phyloP scores from a whole-genome alignment of 2,797 vertebrate genomes.

The Sarcoramphus papa region DNA sequence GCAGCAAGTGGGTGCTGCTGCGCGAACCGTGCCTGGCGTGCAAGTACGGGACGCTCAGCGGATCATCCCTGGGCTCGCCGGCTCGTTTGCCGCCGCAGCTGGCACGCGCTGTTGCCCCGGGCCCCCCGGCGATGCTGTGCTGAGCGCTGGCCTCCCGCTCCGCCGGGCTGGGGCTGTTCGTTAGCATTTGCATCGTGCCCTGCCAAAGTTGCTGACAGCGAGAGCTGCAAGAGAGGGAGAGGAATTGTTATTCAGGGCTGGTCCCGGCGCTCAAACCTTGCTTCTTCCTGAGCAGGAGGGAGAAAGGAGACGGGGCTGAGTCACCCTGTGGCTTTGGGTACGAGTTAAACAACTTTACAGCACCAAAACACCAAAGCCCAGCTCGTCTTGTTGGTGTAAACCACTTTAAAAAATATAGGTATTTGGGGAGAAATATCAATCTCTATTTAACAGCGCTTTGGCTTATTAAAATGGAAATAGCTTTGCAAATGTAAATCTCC shows the following conservation, averaged over 20 bases:
- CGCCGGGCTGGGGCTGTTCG: fast-evolving
- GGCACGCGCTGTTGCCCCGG: neutral
- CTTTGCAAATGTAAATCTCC: conserved; percentile 56
- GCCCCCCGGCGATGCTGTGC: neutral
- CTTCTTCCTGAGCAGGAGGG: neutral
- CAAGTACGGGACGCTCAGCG: fast-evolving
- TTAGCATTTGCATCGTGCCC: neutral
- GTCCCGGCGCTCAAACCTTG: neutral
- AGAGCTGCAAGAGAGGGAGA: neutral
- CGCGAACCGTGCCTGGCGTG: fast-evolving
- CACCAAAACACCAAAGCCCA: neutral
- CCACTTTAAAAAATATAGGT: conserved; percentile 1
- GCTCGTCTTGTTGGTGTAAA: neutral
- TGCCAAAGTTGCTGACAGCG: neutral
- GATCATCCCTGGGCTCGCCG: fast-evolving
- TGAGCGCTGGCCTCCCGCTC: neutral
- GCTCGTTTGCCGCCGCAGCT: fast-evolving
- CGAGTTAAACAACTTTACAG: neutral
- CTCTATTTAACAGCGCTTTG: conserved; percentile 52
- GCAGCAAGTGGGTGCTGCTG: neutral
- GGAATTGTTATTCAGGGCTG: conserved; percentile 7
- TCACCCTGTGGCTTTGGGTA: neutral
- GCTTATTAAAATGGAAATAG: conserved; percentile 54
- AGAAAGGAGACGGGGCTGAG: neutral
- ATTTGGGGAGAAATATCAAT: conserved; percentile 54